Percentiles rank a stretch among this genome's conserved stretches.
Conservation (phyloP, 1,140 invertebrate genomes). For the Drosophila saltans region DNA sequence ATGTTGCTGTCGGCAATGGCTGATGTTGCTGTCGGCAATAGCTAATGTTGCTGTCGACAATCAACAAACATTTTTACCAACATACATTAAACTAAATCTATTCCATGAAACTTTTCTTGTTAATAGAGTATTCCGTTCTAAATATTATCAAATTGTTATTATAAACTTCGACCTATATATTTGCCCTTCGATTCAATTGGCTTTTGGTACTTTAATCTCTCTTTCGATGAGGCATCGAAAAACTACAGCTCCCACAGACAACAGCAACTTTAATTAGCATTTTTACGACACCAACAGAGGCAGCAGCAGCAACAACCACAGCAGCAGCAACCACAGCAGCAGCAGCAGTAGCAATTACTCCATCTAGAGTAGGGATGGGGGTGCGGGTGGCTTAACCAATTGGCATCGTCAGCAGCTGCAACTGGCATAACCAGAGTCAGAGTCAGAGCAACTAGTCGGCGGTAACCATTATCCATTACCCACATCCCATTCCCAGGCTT, state of each 20-base stretch:
- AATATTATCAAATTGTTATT: background rate
- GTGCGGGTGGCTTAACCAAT: conserved; percentile 47
- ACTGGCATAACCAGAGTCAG: conserved; percentile 19
- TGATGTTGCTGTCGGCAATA: too few relatives aligned
- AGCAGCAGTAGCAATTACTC: conserved; percentile 60
- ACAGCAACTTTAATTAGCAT: conserved; percentile 79
- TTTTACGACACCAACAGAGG: conserved; percentile 67
- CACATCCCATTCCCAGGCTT: conserved; percentile 53
- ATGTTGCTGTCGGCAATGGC: too few relatives aligned
- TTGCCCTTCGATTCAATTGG: conserved; percentile 53
- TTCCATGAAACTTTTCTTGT: too few relatives aligned
- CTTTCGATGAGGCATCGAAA: conserved; percentile 19
- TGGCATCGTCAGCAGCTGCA: conserved; percentile 28
- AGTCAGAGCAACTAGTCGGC: conserved; percentile 27
- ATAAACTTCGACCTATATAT: conserved; percentile 22
- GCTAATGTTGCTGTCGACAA: too few relatives aligned
- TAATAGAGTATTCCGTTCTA: conserved; percentile 16
- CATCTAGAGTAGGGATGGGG: conserved; percentile 22
- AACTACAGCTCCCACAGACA: conserved; percentile 44
- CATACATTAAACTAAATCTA: too few relatives aligned
- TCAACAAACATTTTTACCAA: too few relatives aligned
- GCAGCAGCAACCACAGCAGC: conserved; percentile 47
- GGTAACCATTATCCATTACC: conserved; percentile 42
- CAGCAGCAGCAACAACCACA: conserved; percentile 9
- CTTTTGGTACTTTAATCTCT: conserved; percentile 71